Base-by-base conservation (phyloP, 2,797 vertebrate genomes). In the Pipistrellus nathusii region DNA sequence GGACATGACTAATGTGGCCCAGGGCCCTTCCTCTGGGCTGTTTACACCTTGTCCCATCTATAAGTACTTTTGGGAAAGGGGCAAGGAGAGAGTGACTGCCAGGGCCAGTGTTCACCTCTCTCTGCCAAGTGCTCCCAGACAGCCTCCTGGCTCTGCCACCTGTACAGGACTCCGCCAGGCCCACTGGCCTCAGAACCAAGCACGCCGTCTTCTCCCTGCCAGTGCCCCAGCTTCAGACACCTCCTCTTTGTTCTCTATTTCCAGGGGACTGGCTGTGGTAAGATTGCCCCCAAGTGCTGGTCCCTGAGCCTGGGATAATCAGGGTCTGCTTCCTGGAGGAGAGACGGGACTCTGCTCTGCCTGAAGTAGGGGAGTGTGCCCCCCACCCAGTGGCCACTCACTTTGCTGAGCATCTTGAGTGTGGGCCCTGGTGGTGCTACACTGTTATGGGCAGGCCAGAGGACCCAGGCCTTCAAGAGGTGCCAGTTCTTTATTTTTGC, bases 401-500 rank as follows among this genome's bases (percentile, higher is more conserved):
- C 6, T 69, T 48, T 10, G 8, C 55, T 51, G 23, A 41, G 66
- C 20, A 21, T 66, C 55, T 10, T 10, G 21, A 25, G 3, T 38
- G 44, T 17, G 30, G 73, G 41, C 23, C 6, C 30, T n/a, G 12
- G 68, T 21, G 71, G 0, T 46, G 11, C 75, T 18, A 3, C 14
- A 8, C 53, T 85, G 12, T 85, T 64, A 6, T 12, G 23, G 46
- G 21, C 41, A 73, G 64, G 12, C 57, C 41, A n/a, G 77, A 41
- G 81, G 30, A 38, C 73, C 27, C 30, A 21, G 48, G 46, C 59
- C 84, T 80, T 66, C 5, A 44, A 13, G 82, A 96, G 38, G 30
- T 20, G 55, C 76, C 59, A 83, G 71, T 35, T 84, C 55, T 85
- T 94, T 88, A 48, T 93, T 82, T 95, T 93, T 86, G 94, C 85